phyloP scores from a whole-genome alignment of 2,888 invertebrate genomes.

The Drosophila stalkeri region DNA sequence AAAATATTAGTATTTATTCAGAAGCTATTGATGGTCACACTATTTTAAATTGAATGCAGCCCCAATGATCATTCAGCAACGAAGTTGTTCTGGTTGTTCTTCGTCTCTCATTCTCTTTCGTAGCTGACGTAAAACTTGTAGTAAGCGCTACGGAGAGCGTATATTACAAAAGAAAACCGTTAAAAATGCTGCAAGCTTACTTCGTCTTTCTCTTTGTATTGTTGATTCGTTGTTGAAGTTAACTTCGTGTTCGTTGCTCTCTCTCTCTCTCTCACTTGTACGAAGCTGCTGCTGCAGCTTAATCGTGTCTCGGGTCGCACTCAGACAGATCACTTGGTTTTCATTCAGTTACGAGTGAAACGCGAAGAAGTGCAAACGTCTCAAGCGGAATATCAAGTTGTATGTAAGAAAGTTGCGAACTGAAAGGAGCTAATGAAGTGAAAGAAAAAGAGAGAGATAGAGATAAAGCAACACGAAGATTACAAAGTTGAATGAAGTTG shows the following conservation, averaged over 20 bases:
- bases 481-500: slow-evolving; percentile 79
- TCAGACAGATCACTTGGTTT: slow-evolving; percentile 36
- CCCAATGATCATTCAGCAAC: slow-evolving; percentile 38
- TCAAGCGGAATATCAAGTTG: slow-evolving; percentile 76
- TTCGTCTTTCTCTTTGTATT: slow-evolving; percentile 29
- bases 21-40: slow-evolving; percentile 29
- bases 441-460: slow-evolving; percentile 21
- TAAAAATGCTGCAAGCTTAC: slow-evolving; percentile 45
- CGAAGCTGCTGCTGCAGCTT: slow-evolving; percentile 51
- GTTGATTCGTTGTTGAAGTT: slow-evolving; percentile 34
- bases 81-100: slow-evolving; percentile 10
- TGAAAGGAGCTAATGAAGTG: slow-evolving; percentile 45
- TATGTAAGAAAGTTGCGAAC: slow-evolving; percentile 61
- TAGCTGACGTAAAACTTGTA: slow-evolving; percentile 1
- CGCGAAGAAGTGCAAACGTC: slow-evolving; percentile 79
- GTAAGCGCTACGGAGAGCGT: slow-evolving; percentile 12
- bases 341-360: slow-evolving; percentile 69
- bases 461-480: slow-evolving; percentile 51
- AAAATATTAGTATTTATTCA: slow-evolving; percentile 4
- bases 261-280: slow-evolving; percentile 40
- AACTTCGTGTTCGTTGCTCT: slow-evolving; percentile 9
- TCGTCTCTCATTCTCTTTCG: slow-evolving; percentile 3
- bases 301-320: slow-evolving; percentile 38
- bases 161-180: slow-evolving; percentile 37
- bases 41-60: slow-evolving; percentile 32